Evolutionary conservation across 2,888 invertebrate species (phyloP), one percentile per base, ranked within the genome.

Genomic region (Sialis lutaria): DNA sequence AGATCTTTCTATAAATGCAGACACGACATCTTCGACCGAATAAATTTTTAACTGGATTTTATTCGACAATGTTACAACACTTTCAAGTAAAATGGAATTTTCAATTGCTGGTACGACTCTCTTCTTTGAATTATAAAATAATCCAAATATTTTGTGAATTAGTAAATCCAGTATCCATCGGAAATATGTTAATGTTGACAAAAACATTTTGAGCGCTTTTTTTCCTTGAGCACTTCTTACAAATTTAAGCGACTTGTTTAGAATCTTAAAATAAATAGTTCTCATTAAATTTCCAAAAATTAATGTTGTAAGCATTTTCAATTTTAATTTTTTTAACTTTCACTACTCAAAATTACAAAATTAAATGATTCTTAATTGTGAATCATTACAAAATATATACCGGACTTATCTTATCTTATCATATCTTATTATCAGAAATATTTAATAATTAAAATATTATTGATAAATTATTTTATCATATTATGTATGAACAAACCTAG

Each of bases 1-100:
- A 43, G 89, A 87, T 54, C 91, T 73, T 43, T 82, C 76, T 52
- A 88, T 82, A 59, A 79, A 91, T 2, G 78, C 73, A 50, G 67
- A 66, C 0, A 89, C 82, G 12, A 90, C 72, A 50, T 78, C 73
- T 57, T 77, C 78, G 2, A 80, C 76, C 43, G 75, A 77, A 13
- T 33, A 35, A 13, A 9, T 42, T 30, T 31, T 31, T 5, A 31
- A 70, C 56, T 77, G 69, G 46, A 87, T 86, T 64, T 77, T 75
- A 44, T 66, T 62, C 0, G 85, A 83, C 50, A 87, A 60, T 9
- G 72, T 65, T 9, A 73, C 67, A 1, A 82, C 85, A 62, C 85
- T 85, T 56, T 79, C 73, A 6, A 69, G 55, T 31, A 79, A 52
- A 44, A 73, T 55, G 1, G 61, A 52, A 51, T 69, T 60, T 32